Conservation (phyloP, 2,888 invertebrate species). For the Ectemnius cavifrons region DNA sequence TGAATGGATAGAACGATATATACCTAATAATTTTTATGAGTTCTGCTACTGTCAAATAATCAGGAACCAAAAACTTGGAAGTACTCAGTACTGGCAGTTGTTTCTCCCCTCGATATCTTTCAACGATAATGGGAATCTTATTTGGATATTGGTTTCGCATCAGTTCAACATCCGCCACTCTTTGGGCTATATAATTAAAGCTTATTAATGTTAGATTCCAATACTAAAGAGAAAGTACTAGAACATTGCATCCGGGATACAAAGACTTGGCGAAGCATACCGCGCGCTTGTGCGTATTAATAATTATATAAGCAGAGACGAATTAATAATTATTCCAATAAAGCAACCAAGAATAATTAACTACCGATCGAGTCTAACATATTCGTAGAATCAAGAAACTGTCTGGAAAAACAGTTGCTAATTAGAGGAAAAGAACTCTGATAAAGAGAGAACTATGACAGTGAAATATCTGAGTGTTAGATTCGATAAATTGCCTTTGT, state of each 20-base stretch:
- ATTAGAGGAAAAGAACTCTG: too few species aligned
- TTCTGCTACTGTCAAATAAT: conserved; percentile 93
- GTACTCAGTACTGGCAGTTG: conserved; percentile 88
- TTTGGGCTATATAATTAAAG: conserved; percentile 61
- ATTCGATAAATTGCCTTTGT: conserved; percentile 9
- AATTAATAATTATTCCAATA: neutral
- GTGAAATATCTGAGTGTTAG: too few species aligned
- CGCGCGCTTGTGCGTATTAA: neutral
- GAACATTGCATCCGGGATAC: neutral
- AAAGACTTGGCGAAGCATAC: neutral
- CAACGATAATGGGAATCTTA: conserved; percentile 87
- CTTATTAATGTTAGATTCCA: neutral
- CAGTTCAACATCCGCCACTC: conserved; percentile 69
- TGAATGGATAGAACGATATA: conserved; percentile 56
- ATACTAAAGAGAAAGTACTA: neutral
- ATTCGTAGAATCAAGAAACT: too few species aligned
- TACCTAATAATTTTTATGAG: conserved; percentile 92
- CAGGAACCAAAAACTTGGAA: conserved; percentile 92
- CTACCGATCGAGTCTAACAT: too few species aligned
- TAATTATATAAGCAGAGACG: neutral
- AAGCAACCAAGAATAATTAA: neutral
- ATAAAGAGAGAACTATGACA: too few species aligned
- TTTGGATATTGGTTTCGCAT: conserved; percentile 71
- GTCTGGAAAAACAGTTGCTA: too few species aligned
- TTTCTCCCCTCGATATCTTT: conserved; percentile 88